Evolutionary conservation across 2,888 invertebrate species (phyloP), one percentile per base, ranked within the genome.

Genomic region (Lordiphosa andalusiaca): DNA sequence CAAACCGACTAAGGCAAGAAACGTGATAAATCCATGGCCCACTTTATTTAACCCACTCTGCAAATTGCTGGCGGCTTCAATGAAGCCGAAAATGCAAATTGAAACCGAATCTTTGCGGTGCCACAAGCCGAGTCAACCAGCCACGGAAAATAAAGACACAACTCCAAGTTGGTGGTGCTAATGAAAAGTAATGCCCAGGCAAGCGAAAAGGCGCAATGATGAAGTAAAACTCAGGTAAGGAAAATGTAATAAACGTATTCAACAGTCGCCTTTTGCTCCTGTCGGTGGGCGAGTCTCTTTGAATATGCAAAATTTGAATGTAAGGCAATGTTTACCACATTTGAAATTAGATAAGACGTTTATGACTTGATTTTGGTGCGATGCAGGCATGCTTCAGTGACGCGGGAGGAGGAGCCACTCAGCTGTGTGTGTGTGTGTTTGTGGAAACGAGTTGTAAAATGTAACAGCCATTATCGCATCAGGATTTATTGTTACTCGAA

Each of bases 71-170:
- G 67, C 73, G 59, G 76, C 80, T 82, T 68, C 76, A 78, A 75
- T 76, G 76, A 52, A 80, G 73, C 81, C 76, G 74, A 81, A 63
- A 84, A 81, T 77, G 80, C 84, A 81, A 81, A 81, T 81, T 84
- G 80, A 84, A 81, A 81, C 78, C 82, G 68, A 84, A 84, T 84
- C 84, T 78, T 64, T 52, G 58, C 61, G 63, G 21, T 51, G 62
- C 49, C 62, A 53, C 58, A 46, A 49, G 61, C 53, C 47, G 48
- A 48, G 47, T 41, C 39, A 39, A 40, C 55, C 30, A 56, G 56
- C 40, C 53, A 53, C 42, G 6, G 16, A 23, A 33, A 49, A 42
- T 46, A 38, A 36, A 42, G 41, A 25, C 12, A 6, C 36, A 53
- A 7, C 13, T 23, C 19, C 12, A 51, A 13, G 38, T 63, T 52